Evolutionary conservation across 2,797 vertebrate species (phyloP).

Genomic region (Falco berigora): DNA sequence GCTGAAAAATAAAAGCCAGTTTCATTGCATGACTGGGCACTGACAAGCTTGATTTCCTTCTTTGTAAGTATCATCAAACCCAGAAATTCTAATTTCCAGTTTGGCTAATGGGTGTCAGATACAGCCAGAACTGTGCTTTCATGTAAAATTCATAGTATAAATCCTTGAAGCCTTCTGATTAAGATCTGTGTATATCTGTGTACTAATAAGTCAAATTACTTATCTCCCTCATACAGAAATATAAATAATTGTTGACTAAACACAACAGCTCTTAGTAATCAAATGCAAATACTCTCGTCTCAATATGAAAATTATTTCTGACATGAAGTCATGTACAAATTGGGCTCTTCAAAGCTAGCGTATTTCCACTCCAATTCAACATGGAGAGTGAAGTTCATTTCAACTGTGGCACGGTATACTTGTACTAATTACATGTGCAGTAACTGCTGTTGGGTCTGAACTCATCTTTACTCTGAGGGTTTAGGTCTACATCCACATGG

Average conservation of each 20-base stretch:
- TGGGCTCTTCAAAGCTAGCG: background rate
- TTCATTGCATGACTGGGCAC: background rate
- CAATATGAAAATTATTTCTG: slow-evolving; percentile 34
- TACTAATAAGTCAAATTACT: slow-evolving; percentile 32
- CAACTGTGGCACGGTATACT: background rate
- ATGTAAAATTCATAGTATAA: slow-evolving; percentile 18
- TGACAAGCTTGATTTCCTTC: background rate
- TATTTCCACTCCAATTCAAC: background rate
- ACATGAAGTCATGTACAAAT: background rate
- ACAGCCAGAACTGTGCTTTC: background rate
- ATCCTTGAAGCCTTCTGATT: background rate
- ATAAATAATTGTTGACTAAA: slow-evolving; percentile 57
- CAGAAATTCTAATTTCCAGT: background rate
- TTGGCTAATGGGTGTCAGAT: background rate
- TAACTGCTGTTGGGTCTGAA: background rate
- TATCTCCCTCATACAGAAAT: slow-evolving; percentile 44
- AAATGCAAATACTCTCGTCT: slow-evolving; percentile 13
- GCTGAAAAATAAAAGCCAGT: background rate
- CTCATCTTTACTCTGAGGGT: background rate
- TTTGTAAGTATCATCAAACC: background rate
- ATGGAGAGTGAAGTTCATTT: background rate
- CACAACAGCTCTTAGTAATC: background rate
- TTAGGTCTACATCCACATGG: background rate
- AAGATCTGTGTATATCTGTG: background rate
- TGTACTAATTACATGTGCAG: background rate